Base-by-base conservation (phyloP, 2,888 invertebrate species). In the Brenthis ino region DNA sequence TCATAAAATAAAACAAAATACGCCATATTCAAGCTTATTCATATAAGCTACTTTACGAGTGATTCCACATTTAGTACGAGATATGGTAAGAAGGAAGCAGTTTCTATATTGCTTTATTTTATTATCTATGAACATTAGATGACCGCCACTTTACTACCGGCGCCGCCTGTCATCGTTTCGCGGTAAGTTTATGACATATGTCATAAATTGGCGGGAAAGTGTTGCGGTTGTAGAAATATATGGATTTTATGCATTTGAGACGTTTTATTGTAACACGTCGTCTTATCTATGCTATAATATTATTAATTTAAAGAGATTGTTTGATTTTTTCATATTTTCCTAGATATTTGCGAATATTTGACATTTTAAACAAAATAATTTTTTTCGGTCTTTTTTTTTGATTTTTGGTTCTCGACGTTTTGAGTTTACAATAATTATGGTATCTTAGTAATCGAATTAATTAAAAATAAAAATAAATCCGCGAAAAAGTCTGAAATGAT, bases 171-270 rank as follows among this genome's bases (percentile, higher is more conserved):
- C 78, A 80, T 77, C 79, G 74, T 79, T 79, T 80, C 77, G 77
- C 80, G 80, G 80, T 80, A 77, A 75, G 77, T 85, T 86, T 85
- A 85, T 81, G 81, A 79, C 80, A 75, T 6, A 14, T 73, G 65
- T 74, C 74, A 73, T 80, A 79, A 78, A 79, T 72, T 72, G 75
- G 74, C 74, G 76, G 68, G 74, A 75, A 64, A 64, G 55, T 60
- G 13, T 28, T 47, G 48, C 37, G 11, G 37, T 11, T 28, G 20
- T 47, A 57, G 55, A 53, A 64, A 65, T 72, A 70, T 73, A 53
- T 65, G 64, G 16, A 54, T 60, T 58, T 66, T 16, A 33, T 60
- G 50, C 60, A 33, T n/a, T 50, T 24, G 13, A 54, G 24, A 54
- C 20, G 24, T 20, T 54, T 28, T 28, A 54, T 28, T 54, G 37